A percentile compares a stretch with the other conserved stretches of the same genome.
phyloP scores from a whole-genome alignment of 2,888 invertebrate genomes.

The Agelastica alni region DNA sequence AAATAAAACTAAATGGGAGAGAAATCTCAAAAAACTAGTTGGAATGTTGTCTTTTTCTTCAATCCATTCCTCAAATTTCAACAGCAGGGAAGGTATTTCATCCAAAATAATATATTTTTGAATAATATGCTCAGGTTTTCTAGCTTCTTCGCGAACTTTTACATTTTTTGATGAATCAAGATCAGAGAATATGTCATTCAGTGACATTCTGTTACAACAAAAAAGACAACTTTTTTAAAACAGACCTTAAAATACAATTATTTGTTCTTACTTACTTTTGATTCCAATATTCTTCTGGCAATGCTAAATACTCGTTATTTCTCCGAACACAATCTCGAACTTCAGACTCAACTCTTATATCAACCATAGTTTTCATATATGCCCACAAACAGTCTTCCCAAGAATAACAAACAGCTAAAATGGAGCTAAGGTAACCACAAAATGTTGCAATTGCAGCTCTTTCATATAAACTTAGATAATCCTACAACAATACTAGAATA shows the following conservation, averaged over 20 bases:
- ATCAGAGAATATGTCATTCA: slow-evolving; percentile 71
- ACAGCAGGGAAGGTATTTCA: slow-evolving; percentile 73
- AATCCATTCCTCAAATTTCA: slow-evolving; percentile 70
- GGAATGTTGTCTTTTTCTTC: slow-evolving; percentile 57
- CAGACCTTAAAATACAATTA: background rate
- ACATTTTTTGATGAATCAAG: slow-evolving; percentile 66
- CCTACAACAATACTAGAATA: too few species aligned
- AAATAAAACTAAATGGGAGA: slow-evolving; percentile 84
- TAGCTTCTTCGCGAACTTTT: slow-evolving; percentile 62
- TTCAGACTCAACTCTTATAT: slow-evolving; percentile 82
- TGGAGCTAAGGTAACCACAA: slow-evolving; percentile 79
- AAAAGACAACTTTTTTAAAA: too few species aligned
- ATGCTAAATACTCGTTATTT: slow-evolving; percentile 59
- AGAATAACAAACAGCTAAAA: slow-evolving; percentile 75
- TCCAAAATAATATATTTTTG: slow-evolving; percentile 87
- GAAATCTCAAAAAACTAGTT: slow-evolving; percentile 73
- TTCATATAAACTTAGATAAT: slow-evolving; percentile 63
- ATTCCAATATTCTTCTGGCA: slow-evolving; percentile 73
- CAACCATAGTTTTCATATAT: slow-evolving; percentile 79
- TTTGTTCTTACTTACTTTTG: slow-evolving; percentile 52
- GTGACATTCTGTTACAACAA: slow-evolving; percentile 64
- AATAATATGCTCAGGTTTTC: slow-evolving; percentile 72
- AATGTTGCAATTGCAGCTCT: slow-evolving; percentile 76
- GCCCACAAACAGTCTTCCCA: slow-evolving; percentile 95
- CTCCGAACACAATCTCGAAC: slow-evolving; percentile 62